Evolutionary conservation across 2,888 invertebrate genomes (phyloP).

Genomic region (Autographa gamma): DNA sequence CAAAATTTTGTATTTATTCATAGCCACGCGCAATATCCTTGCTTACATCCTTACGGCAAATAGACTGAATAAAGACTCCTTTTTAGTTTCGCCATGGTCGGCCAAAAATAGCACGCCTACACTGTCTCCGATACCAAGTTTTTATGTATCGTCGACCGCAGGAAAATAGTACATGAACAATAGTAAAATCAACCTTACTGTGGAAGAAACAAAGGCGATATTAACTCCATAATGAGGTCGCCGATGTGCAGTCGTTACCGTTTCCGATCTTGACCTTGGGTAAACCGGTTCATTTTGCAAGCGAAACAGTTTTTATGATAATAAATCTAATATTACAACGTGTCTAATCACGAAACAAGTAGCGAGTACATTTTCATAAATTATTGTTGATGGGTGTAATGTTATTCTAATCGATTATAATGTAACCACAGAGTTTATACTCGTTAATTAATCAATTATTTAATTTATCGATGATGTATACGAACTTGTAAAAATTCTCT

Average conservation of each 20-base stretch:
- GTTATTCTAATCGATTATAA: background rate
- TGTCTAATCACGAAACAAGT: background rate
- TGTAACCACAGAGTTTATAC: background rate
- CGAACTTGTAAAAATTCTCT: background rate
- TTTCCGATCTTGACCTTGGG: slow-evolving; percentile 42
- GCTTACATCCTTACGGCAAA: background rate
- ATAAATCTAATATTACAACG: slow-evolving; percentile 25
- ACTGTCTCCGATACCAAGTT: slow-evolving; percentile 23
- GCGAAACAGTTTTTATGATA: slow-evolving; percentile 10
- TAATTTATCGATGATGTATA: background rate
- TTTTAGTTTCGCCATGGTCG: slow-evolving; percentile 8
- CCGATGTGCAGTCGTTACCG: slow-evolving; percentile 11
- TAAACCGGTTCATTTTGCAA: slow-evolving; percentile 49
- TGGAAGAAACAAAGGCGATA: background rate
- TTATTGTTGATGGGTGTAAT: background rate
- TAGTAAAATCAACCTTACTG: background rate
- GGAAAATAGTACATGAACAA: background rate
- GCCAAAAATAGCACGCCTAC: slow-evolving; percentile 15
- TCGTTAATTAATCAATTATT: background rate
- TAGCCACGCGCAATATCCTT: background rate
- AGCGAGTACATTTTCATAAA: background rate
- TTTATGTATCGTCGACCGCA: slow-evolving; percentile 13
- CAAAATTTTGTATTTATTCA: background rate
- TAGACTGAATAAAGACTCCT: background rate
- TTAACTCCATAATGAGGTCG: background rate